Conservation (phyloP, 1,140 invertebrate species). For the Luehdorfia chinensis region DNA sequence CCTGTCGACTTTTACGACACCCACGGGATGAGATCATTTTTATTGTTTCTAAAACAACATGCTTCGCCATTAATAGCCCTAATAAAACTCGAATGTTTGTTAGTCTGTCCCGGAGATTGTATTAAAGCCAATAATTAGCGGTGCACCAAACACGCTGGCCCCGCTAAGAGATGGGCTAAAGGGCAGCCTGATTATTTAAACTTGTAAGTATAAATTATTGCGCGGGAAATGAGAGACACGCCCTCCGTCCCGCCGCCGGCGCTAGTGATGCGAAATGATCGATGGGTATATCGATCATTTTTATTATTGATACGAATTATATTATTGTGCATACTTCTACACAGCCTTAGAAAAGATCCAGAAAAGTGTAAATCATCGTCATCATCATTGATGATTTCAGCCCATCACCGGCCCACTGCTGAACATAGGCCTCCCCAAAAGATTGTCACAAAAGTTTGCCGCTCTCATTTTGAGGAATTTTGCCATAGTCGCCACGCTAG, state of each 20-base stretch:
- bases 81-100: slow-evolving; percentile 19
- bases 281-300: slow-evolving; percentile 21
- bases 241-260: slow-evolving; percentile 40
- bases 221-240: slow-evolving; percentile 54
- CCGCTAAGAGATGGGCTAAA: slow-evolving; percentile 50
- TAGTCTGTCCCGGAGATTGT: slow-evolving; percentile 16
- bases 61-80: slow-evolving; percentile 8
- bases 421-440: no score
- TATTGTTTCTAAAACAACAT: no score
- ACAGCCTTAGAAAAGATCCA: no score
- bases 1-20: no score
- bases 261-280: slow-evolving; percentile 31
- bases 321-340: no score
- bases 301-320: slow-evolving; percentile 10
- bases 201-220: slow-evolving; percentile 64
- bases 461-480: no score
- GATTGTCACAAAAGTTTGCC: no score
- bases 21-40: no score
- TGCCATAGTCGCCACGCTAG: no score
- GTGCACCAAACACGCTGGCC: slow-evolving; percentile 31
- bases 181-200: slow-evolving; percentile 58
- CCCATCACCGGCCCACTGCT: no score
- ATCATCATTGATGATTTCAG: no score
- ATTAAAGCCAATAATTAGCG: slow-evolving; percentile 47
- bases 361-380: no score